Evolutionary conservation across 2,113 vertebrate species (phyloP).

Genomic region (Tauraco erythrolophus): DNA sequence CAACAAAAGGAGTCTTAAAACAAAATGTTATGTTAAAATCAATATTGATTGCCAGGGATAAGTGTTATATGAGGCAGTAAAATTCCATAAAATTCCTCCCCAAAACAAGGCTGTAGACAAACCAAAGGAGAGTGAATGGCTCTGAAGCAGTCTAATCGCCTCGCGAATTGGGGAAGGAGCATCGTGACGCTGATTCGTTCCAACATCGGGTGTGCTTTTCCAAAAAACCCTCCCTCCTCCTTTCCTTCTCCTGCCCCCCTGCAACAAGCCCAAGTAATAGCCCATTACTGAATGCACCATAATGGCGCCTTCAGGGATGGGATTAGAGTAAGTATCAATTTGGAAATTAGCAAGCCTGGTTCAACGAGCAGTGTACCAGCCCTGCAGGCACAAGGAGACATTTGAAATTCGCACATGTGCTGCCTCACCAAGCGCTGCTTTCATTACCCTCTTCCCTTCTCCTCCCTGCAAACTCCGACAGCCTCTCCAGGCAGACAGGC

Average conservation of each 20-base stretch:
- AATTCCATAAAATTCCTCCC: constrained; percentile 1
- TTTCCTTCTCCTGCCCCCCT: neutral
- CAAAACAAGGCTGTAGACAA: neutral
- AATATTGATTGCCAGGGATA: constrained; percentile 57
- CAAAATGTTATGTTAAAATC: constrained; percentile 64
- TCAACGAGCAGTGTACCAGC: neutral
- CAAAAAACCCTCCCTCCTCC: neutral
- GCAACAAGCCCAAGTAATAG: neutral
- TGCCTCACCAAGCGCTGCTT: neutral
- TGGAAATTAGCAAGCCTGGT: constrained; percentile 22
- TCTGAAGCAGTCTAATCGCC: neutral
- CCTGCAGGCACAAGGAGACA: neutral
- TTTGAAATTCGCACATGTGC: neutral
- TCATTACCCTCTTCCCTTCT: neutral
- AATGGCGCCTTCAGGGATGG: constrained; percentile 7
- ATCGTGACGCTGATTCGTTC: neutral
- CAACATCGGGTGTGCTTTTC: neutral
- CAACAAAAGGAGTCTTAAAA: constrained; percentile 60
- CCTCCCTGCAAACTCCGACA: neutral
- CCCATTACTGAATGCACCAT: neutral
- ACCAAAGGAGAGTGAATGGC: neutral
- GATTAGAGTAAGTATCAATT: neutral
- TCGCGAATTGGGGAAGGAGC: neutral
- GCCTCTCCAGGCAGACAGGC: neutral
- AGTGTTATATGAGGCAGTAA: constrained; percentile 41